A percentile compares a stretch with the other conserved stretches of the same genome.
Evolutionary conservation across 2,113 vertebrate genomes (phyloP).

Genomic region (Euleptes europaea): DNA sequence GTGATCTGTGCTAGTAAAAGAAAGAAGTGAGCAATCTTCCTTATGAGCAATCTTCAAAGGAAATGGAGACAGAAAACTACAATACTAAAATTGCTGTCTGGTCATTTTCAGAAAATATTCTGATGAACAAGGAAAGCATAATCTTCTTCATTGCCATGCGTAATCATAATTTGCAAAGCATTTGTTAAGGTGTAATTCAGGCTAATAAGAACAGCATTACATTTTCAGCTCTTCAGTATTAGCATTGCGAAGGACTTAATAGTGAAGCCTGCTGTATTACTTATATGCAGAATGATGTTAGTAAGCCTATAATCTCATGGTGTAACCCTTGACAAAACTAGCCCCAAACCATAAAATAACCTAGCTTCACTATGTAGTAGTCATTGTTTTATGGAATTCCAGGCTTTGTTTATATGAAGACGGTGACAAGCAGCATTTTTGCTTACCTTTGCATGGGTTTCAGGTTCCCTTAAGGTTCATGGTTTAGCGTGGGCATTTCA

Average conservation of each 20-base stretch:
- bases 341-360: constrained; percentile 11
- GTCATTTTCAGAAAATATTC: background rate
- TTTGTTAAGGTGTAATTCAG: constrained; percentile 13
- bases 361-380: background rate
- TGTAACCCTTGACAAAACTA: background rate
- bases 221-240: constrained; percentile 36
- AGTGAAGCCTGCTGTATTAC: background rate
- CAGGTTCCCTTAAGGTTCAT: background rate
- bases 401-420: background rate
- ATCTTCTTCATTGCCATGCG: background rate
- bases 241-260: constrained; percentile 19
- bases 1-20: constrained; percentile 6
- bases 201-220: constrained; percentile 25
- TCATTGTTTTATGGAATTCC: background rate
- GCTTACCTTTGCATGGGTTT: background rate
- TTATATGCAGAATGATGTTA: background rate
- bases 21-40: background rate
- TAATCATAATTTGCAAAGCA: background rate
- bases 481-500: background rate
- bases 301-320: background rate
- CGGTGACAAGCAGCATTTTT: background rate
- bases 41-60: background rate
- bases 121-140: too few species aligned
- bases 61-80: background rate
- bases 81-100: background rate